Evolutionary conservation across 2,797 vertebrate species (phyloP), one percentile per base, ranked within the genome.

Genomic region (Saxicola maurus): DNA sequence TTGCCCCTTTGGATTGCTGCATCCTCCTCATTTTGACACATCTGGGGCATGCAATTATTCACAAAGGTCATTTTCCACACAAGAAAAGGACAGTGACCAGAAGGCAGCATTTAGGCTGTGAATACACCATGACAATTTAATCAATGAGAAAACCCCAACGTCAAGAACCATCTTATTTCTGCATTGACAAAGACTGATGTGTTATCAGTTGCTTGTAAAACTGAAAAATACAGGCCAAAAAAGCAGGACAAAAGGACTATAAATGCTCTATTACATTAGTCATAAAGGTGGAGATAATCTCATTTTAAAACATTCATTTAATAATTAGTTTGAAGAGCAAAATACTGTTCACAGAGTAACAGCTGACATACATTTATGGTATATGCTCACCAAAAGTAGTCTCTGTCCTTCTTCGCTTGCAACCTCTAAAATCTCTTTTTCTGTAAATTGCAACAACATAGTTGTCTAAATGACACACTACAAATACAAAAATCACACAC

Each of bases 61-160:
- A 96, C 79, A 97, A 97, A 97, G 96, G 96, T 97, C 96, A 96
- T 93, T 95, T 97, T 97, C 82, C 90, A 77, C 82, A 93, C 65
- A 93, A 96, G 90, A 93, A 95, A 96, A 95, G 89, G 94, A 96
- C 91, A 96, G 93, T 97, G 96, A 96, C 96, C 96, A 96, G 95
- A 95, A 97, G 93, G 94, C 83, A 97, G 91, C 71, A 87, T 93
- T 97, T 97, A 95, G 86, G 67, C 92, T 96, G 94, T 94, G 94
- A 97, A 96, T 93, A 89, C 66, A 96, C 95, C 95, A 92, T 95
- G 96, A 96, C 96, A 97, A 96, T 96, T 96, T 97, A 97, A 97
- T 97, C 96, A 97, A 94, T 96, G 94, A 95, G 83, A 96, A 96
- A 96, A 89, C 43, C 30, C 87, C 66, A 89, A 5, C 92, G 94